Evolutionary conservation across 2,113 vertebrate genomes (phyloP), one percentile per base, ranked within the genome.

Genomic region (Chunga burmeisteri): DNA sequence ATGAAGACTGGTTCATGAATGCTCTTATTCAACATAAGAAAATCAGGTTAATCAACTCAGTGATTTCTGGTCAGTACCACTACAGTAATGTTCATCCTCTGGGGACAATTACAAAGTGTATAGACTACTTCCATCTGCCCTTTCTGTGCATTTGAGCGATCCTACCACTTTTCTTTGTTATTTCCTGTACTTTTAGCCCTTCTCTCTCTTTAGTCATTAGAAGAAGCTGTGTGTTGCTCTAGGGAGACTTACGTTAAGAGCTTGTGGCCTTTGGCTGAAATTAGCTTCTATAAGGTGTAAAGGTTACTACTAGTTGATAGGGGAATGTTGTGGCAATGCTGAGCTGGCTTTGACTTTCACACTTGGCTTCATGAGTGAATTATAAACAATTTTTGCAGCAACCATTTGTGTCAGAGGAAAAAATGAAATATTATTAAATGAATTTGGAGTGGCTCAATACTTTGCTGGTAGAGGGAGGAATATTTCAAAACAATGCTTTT

Each of bases 381-480:
- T 96, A 46, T 50, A 68, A 96, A 94, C 59, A 89, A 89, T 81
- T 93, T 88, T 75, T 73, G 22, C 36, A 89, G 79, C 30, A 97
- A 86, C 29, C 22, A 85, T 52, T 71, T 2, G 0, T 59, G 16
- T 85, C 40, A 3, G 55, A 74, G 74, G 92, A 89, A 83, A 65
- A 90, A 81, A 59, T 16, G 3, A 71, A 84, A 53, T 87, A 88
- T 80, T 95, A 71, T 68, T 96, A 81, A 94, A 78, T 90, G 50
- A 87, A 19, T 89, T 95, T 97, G 81, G 81, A 91, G 58, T 63
- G 58, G n/a, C 81, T 93, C 19, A 32, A 19, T 87, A 90, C 52
- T 82, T 93, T 75, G 13, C 71, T 62, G 50, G 25, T 63, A 34
- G 49, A 88, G 84, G 80, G 50, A 40, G 30, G 73, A 84, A 13